Evolutionary conservation across 2,113 vertebrate species (phyloP).

Genomic region (Piaya cayana): DNA sequence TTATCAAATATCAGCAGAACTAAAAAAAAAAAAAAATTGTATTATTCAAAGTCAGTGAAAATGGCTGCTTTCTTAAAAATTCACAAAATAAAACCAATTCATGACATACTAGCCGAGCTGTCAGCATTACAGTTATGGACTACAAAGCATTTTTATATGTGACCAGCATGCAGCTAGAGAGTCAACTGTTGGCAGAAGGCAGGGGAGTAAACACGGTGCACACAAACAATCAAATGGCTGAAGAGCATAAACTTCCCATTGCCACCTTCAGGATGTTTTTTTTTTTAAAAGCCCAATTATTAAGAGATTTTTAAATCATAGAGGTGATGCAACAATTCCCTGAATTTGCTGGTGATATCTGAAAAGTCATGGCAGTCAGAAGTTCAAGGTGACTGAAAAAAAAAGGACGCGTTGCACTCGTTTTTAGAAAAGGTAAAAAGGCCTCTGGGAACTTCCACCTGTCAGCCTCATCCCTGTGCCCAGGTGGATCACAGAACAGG

Average conservation of each 20-base stretch:
- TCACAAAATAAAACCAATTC: neutral
- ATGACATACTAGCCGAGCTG: neutral
- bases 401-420: no score
- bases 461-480: no score
- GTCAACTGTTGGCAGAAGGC: neutral
- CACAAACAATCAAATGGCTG: neutral
- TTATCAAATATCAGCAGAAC: neutral
- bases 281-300: neutral
- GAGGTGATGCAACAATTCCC: neutral
- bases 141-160: neutral
- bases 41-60: neutral
- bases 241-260: neutral
- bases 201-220: neutral
- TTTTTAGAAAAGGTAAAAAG: no score
- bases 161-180: neutral
- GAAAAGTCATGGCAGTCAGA: no score
- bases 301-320: neutral
- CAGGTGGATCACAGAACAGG: no score
- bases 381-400: no score
- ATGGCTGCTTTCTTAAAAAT: neutral
- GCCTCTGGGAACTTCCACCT: no score
- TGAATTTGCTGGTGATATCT: no score
- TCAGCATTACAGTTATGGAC: neutral
- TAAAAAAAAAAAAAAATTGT: neutral
- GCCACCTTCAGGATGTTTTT: neutral